A percentile compares a stretch with the other conserved stretches of the same genome.
phyloP scores from a whole-genome alignment of 2,113 vertebrate genomes.

The Rostratula benghalensis region DNA sequence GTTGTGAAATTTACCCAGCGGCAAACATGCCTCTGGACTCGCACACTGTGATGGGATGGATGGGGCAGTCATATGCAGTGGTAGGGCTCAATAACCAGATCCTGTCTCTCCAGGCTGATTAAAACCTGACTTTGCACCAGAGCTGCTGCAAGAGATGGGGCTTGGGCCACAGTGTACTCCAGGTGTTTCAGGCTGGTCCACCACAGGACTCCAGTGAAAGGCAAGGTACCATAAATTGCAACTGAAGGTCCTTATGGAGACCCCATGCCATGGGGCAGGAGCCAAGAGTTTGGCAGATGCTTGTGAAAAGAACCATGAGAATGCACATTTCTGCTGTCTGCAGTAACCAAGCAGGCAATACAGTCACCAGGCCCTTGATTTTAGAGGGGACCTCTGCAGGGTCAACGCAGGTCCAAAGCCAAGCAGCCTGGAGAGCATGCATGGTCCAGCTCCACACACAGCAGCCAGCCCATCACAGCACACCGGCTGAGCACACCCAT shows the following conservation, averaged over 20 bases:
- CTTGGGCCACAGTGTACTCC: rapidly evolving
- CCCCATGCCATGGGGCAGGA: rapidly evolving
- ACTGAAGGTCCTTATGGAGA: rapidly evolving
- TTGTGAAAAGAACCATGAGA: not conserved
- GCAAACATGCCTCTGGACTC: not conserved
- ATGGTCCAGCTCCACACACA: not conserved
- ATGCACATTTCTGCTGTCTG: not conserved
- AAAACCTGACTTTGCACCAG: not conserved
- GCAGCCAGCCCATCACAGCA: not conserved
- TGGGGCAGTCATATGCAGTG: rapidly evolving
- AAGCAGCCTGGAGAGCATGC: not conserved
- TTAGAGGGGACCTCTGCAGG: not conserved
- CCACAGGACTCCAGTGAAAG: not conserved
- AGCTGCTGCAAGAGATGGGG: not conserved
- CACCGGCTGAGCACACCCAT: not conserved
- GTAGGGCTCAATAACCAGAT: not conserved
- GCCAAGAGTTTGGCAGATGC: not conserved
- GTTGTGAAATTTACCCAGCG: not conserved
- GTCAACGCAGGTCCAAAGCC: not conserved
- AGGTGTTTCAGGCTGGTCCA: not conserved
- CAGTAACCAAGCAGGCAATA: not conserved
- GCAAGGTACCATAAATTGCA: not conserved
- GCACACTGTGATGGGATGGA: rapidly evolving
- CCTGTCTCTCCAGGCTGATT: not conserved
- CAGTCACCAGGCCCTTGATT: not conserved